Evolutionary conservation across 2,888 invertebrate species (phyloP), one percentile per base, ranked within the genome.

Genomic region (Erebia palarica): DNA sequence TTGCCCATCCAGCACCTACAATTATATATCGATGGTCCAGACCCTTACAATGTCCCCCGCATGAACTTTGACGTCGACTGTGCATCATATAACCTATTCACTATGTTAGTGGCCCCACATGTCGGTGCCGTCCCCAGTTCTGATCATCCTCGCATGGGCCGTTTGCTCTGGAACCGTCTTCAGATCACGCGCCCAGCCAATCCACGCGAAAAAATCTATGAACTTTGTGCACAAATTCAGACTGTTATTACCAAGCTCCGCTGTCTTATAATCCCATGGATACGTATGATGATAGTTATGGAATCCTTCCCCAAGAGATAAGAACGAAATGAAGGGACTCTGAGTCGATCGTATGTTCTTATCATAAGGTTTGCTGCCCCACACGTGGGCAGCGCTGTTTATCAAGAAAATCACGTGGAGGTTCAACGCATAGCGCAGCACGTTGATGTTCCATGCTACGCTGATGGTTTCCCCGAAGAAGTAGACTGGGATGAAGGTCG

Each of bases 381-480:
- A 90, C 42, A 88, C 78, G 80, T 96, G 96, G 10, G 95, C 95
- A 9, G 94, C 94, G 77, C 95, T 95, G 87, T 96, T 96, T 16
- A 96, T 95, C 16, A 94, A 84, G 94, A 95, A 96, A 14, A 81
- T 79, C 4, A 14, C 65, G 83, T 96, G 94, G n/a, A 96, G 88
- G n/a, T 91, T 91, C 70, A 90, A 80, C 11, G 90, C 85, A 84
- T 95, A 95, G 11, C 95, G 90, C 18, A 95, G 78, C 55, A 93
- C 84, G 4, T 81, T 78, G 0, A 89, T 77, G 74, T 86, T 83
- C 86, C 87, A 90, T 1, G 89, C 80, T 74, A 84, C 84, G 69
- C 65, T 77, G 36, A 86, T 81, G 3, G 79, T 87, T 81, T 96
- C 96, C 1, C 90, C 92, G 95, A 95, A 96, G 73, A 89, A 84